These are phyloP conservation scores for Xenopus borealis DNA, from an alignment of 2,113 vertebrate species.

Conservation along the genomic window DNA sequence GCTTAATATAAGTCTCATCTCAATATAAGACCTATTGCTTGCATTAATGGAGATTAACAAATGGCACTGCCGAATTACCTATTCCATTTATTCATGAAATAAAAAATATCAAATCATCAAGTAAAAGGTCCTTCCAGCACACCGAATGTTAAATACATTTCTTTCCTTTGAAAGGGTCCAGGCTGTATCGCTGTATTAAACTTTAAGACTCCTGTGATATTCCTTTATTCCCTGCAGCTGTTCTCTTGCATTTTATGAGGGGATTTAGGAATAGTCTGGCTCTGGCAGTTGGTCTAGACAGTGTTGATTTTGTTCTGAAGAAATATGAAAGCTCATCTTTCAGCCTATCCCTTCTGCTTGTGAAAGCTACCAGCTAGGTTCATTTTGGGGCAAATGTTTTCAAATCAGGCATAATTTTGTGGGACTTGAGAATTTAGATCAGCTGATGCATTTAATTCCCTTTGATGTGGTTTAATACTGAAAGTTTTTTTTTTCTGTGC, in stretches of 20 bases:
- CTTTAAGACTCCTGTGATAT: slow-evolving; percentile 48
- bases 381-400: slow-evolving; percentile 47
- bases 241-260: slow-evolving; percentile 48
- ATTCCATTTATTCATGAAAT: not conserved
- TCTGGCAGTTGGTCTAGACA: slow-evolving; percentile 49
- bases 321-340: slow-evolving; percentile 44
- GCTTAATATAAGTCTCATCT: not conserved
- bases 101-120: not conserved
- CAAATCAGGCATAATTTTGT: slow-evolving; percentile 38
- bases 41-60: slow-evolving; percentile 15
- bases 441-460: slow-evolving; percentile 27
- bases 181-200: slow-evolving; percentile 41
- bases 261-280: slow-evolving; percentile 44
- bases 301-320: slow-evolving; percentile 41
- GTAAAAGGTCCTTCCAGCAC: not conserved
- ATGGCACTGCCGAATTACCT: not conserved
- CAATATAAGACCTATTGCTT: not conserved
- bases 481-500: slow-evolving; percentile 8
- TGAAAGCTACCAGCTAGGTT: slow-evolving; percentile 43
- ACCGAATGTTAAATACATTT: slow-evolving; percentile 21
- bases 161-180: slow-evolving; percentile 44
- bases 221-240: slow-evolving; percentile 49
- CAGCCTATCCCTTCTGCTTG: slow-evolving; percentile 26
- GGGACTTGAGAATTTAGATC: slow-evolving; percentile 28
- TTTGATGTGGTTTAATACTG: slow-evolving; percentile 27